Percentiles rank a stretch among this genome's conserved stretches.
Evolutionary conservation across 2,113 vertebrate genomes (phyloP).

Genomic region (Menidia beryllina): DNA sequence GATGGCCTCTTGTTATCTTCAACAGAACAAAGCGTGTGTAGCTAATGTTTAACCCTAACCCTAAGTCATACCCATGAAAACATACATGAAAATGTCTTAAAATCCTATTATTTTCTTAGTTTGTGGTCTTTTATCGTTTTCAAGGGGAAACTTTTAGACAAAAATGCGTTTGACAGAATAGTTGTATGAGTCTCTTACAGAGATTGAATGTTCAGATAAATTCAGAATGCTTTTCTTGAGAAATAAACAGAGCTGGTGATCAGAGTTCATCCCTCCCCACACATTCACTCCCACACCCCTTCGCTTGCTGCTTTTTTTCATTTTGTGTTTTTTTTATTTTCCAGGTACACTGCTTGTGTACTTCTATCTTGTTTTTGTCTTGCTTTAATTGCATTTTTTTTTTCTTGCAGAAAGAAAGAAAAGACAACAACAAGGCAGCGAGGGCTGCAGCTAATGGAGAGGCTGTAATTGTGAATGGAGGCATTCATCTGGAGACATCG

Average conservation of each 20-base stretch:
- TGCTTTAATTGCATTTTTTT: slow-evolving; percentile 78
- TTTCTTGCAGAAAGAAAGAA: slow-evolving; percentile 63
- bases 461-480: slow-evolving; percentile 81
- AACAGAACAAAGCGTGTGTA: not conserved
- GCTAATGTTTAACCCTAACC: not conserved
- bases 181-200: slow-evolving; percentile 32
- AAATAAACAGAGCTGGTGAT: slow-evolving; percentile 47
- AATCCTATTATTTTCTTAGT: not conserved
- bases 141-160: slow-evolving; percentile 18
- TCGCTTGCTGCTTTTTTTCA: slow-evolving; percentile 35
- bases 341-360: slow-evolving; percentile 67
- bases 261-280: slow-evolving; percentile 23
- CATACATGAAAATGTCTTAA: not conserved
- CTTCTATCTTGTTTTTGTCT: slow-evolving; percentile 76
- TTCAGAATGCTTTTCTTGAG: slow-evolving; percentile 38
- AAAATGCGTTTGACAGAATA: slow-evolving; percentile 26
- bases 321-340: slow-evolving; percentile 43
- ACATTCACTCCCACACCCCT: slow-evolving; percentile 14
- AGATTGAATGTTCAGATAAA: slow-evolving; percentile 55
- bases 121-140: slow-evolving; percentile 2
- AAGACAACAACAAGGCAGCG: slow-evolving; percentile 74
- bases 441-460: slow-evolving; percentile 78
- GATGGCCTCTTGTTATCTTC: not conserved
- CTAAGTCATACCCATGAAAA: not conserved
- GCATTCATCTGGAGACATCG: slow-evolving; percentile 80